Evolutionary conservation across 2,797 vertebrate genomes (phyloP), one percentile per base, ranked within the genome.

Genomic region (Rhabdomys pumilio): DNA sequence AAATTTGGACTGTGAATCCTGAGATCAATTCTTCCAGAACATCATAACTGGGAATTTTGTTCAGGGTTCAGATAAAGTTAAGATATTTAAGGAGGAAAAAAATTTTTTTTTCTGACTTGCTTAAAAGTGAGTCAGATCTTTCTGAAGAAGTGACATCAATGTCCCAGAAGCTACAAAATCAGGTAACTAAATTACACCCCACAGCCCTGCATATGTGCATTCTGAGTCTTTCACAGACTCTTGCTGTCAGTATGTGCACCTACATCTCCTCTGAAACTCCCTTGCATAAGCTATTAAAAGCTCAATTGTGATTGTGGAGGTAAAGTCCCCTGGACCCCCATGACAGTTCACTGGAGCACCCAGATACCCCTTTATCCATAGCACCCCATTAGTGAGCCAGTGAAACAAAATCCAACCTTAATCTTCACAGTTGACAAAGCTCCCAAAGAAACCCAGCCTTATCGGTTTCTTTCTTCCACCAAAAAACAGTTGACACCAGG

Each of bases 1-100:
- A 65, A 75, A n/a, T 53, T 41, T 82, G 76, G 81, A 73, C 22
- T 88, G 72, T 73, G 34, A 92, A 57, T 76, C 77, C 77, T 67
- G 38, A 77, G 57, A 57, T 76, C 9, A 47, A 20, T 90, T 38
- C 55, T 89, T 88, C 65, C 11, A 6, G 73, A 59, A 38, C 0
- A 38, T 88, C 50, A 53, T 88, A 65, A 12, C 2, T 47, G 24
- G 13, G 76, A 86, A 31, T 88, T 77, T 75, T 65, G 44, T 41
- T 91, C 59, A 20, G 7, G 19, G 41, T 76, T 86, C 50, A 73
- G 76, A 65, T 53, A 76, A 75, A 34, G 29, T 81, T 72, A 20
- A 76, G 61, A 24, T 41, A 26, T 57, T 63, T 17, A 0, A 59
- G 75, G 61, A 38, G 20, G 22, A 72, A 61, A 90, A 44, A 44